These are phyloP conservation scores for Thamnophis sirtalis DNA, from an alignment of 2,113 vertebrate genomes.

Conservation along the genomic window DNA sequence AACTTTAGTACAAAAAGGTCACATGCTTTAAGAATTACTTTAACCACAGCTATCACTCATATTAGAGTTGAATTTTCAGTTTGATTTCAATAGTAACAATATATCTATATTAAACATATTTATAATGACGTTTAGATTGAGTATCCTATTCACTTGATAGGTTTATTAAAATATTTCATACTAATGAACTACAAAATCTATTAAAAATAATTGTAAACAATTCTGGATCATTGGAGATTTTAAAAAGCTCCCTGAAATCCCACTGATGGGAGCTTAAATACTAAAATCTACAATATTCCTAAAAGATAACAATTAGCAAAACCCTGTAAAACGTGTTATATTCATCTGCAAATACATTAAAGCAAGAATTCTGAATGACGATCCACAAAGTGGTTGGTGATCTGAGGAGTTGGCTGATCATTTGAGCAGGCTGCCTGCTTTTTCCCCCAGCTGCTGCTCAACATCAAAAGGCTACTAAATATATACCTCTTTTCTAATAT, in stretches of 20 bases:
- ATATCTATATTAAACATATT: not conserved
- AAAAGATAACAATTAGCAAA: not conserved
- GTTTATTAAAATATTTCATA: not conserved
- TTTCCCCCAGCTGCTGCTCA: constrained; percentile 62
- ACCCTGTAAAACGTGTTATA: not conserved
- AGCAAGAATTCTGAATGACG: constrained; percentile 6
- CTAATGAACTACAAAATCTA: not conserved
- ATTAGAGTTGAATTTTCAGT: not conserved
- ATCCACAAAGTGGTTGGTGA: constrained; percentile 30
- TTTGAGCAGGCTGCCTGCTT: constrained; percentile 33
- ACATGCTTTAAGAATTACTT: not conserved
- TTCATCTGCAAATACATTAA: not conserved
- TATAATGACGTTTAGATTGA: not conserved
- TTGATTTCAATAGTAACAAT: not conserved
- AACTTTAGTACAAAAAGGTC: not conserved
- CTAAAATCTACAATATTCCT: not conserved
- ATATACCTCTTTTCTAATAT: constrained; percentile 67
- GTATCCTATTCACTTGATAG: not conserved
- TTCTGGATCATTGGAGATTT: not conserved
- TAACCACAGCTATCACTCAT: not conserved
- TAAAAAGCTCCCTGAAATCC: not conserved
- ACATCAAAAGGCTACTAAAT: constrained; percentile 70
- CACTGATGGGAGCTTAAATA: not conserved
- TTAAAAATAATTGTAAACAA: not conserved
- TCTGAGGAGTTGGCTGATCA: constrained; percentile 40